A percentile compares a stretch with the other conserved stretches of the same genome.
phyloP scores from a whole-genome alignment of 2,888 invertebrate species.

The Chouioia cunea region DNA sequence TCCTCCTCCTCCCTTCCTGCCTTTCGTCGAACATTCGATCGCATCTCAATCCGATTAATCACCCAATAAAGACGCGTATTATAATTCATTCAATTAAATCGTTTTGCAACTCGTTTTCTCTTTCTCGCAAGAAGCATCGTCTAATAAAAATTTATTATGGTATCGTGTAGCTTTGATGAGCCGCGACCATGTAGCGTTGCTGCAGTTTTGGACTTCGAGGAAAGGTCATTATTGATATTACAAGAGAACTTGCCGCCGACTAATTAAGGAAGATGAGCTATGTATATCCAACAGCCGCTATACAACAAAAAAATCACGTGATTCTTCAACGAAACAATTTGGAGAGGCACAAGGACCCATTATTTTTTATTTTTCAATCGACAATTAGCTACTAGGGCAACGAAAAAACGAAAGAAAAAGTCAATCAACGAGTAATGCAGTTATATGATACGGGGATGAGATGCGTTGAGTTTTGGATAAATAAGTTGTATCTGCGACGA shows the following conservation, averaged over 20 bases:
- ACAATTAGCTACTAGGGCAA: too few relatives aligned
- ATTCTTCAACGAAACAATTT: constrained; percentile 36
- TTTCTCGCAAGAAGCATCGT: too few relatives aligned
- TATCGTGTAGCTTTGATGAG: constrained; percentile 62
- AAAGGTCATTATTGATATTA: constrained; percentile 65
- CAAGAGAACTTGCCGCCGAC: constrained; percentile 54
- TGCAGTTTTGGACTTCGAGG: constrained; percentile 62
- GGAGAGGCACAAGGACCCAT: constrained; percentile 32
- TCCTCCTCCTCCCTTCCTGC: too few relatives aligned
- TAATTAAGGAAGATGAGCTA: constrained; percentile 57
- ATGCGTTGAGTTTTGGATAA: too few relatives aligned
- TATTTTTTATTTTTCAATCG: constrained; percentile 39
- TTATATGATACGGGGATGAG: too few relatives aligned
- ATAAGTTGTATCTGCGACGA: too few relatives aligned
- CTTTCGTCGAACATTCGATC: too few relatives aligned
- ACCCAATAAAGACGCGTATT: neutral
- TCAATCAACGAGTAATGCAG: too few relatives aligned
- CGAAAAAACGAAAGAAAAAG: constrained; percentile 19
- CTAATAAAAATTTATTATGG: constrained; percentile 66
- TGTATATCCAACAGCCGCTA: neutral
- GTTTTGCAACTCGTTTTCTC: too few relatives aligned
- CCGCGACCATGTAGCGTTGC: constrained; percentile 55
- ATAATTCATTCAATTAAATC: too few relatives aligned
- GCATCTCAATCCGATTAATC: constrained; percentile 28
- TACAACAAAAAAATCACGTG: constrained; percentile 6